Base-by-base conservation (phyloP, 1,140 invertebrate genomes). In the Cyclargus thomasi region DNA sequence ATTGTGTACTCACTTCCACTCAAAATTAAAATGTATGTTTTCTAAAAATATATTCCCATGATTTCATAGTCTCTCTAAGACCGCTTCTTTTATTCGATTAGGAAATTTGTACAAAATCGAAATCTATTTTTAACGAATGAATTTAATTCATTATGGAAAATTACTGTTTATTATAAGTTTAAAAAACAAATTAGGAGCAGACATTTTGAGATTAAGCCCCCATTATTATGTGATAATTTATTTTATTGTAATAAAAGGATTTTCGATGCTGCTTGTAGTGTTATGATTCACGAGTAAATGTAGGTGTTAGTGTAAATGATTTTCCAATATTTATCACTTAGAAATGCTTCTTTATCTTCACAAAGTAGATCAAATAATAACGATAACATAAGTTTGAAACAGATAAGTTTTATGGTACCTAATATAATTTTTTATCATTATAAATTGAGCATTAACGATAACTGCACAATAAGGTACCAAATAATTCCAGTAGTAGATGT, bases 11-110 rank as follows among this genome's bases (percentile, higher is more conserved):
- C 55, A 71, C 47, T 68, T 67, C 29, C 22, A 65, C 62, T 59
- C 55, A 67, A 62, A 64, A 70, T 70, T 67, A 63, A 70, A 59
- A 73, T 62, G 59, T 66, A 62, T 64, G 67, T 71, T 47, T 47
- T 47, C 14, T 47, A 47, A 47, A 47, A 47, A 47, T 47, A 16
- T 47, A 47, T 47, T 47, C 39, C 39, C 39, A 47, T 47, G 11
- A 47, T 47, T 47, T 14, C 29, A 29, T 0, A 63, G 20, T 20
- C 11, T 47, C 23, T 21, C 22, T 14, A 21, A 20, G 63, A 18
- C 22, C 23, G 39, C 39, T 47, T 47, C 10, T 47, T 47, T 16
- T 16, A 47, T n/a, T n/a, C n/a, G n/a, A 39, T 23, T 23, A 6
- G 29, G 39, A 47, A 47, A 47, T 8, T 47, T 29, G 29, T 29